phyloP scores from a whole-genome alignment of 2,888 invertebrate species.

The Herminia tarsipennalis region DNA sequence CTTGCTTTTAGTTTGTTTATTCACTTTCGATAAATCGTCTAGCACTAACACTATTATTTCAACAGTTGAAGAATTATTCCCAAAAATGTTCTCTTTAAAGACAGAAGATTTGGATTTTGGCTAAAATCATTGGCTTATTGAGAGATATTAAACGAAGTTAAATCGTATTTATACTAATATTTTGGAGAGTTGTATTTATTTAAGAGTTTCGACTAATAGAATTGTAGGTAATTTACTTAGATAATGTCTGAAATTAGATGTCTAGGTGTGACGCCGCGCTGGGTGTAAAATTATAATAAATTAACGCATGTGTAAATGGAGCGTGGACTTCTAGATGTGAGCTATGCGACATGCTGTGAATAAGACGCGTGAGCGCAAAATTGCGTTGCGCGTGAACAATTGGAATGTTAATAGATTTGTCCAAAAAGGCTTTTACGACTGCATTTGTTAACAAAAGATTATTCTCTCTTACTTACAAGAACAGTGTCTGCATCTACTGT shows the following conservation, averaged over 20 bases:
- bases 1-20: conserved; percentile 2
- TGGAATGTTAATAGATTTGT: too few species aligned
- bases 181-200: not conserved
- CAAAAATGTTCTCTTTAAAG: conserved; percentile 3
- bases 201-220: not conserved
- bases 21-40: not conserved
- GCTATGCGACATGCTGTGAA: not conserved
- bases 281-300: conserved; percentile 49
- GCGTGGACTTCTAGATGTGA: conserved; percentile 18
- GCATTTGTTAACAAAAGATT: too few species aligned
- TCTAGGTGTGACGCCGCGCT: conserved; percentile 37
- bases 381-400: not conserved
- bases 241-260: conserved; percentile 42
- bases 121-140: conserved; percentile 12
- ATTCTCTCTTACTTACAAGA: too few species aligned
- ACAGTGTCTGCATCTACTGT: too few species aligned
- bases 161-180: conserved; percentile 4
- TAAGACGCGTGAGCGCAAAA: not conserved
- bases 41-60: not conserved
- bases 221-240: not conserved
- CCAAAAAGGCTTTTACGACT: too few species aligned
- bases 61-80: not conserved
- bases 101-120: conserved; percentile 16
- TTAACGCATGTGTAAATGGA: conserved; percentile 36
- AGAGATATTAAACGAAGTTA: conserved; percentile 28